Percentiles rank a stretch among this genome's conserved stretches.
Evolutionary conservation across 2,797 vertebrate species (phyloP).

Genomic region (Thunnus albacares): DNA sequence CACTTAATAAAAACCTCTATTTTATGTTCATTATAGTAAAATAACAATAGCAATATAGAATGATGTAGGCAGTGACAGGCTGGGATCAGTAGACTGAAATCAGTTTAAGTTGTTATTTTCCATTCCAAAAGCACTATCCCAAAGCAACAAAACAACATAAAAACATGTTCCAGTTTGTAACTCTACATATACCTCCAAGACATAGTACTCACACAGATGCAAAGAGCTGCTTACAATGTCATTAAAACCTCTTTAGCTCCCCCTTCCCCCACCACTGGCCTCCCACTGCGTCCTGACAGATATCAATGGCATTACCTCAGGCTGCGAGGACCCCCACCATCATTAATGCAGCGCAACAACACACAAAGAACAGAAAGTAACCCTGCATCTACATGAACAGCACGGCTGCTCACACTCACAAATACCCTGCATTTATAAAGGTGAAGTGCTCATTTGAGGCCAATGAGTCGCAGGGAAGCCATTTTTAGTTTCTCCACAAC

Average conservation of each 20-base stretch:
- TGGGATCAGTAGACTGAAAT: not conserved
- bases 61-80: too few relatives aligned
- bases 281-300: slow-evolving; percentile 73
- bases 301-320: slow-evolving; percentile 74
- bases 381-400: not conserved
- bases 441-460: slow-evolving; percentile 14
- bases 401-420: not conserved
- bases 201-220: slow-evolving; percentile 35
- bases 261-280: slow-evolving; percentile 11
- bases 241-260: slow-evolving; percentile 84
- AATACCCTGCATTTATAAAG: slow-evolving; percentile 8
- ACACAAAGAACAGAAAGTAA: slow-evolving; percentile 23
- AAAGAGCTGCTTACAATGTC: slow-evolving; percentile 69
- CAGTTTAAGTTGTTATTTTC: not conserved
- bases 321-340: slow-evolving; percentile 62
- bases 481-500: slow-evolving; percentile 18
- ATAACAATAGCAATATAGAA: not conserved
- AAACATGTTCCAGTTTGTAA: slow-evolving; percentile 27
- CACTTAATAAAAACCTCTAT: too few relatives aligned
- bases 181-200: slow-evolving; percentile 50
- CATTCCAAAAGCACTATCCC: slow-evolving; percentile 4
- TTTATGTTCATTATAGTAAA: not conserved
- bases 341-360: slow-evolving; percentile 51
- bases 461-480: not conserved
- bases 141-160: slow-evolving; percentile 21